These are phyloP conservation scores for Megalopta genalis DNA, from an alignment of 1,140 invertebrate genomes.

Conservation along the genomic window DNA sequence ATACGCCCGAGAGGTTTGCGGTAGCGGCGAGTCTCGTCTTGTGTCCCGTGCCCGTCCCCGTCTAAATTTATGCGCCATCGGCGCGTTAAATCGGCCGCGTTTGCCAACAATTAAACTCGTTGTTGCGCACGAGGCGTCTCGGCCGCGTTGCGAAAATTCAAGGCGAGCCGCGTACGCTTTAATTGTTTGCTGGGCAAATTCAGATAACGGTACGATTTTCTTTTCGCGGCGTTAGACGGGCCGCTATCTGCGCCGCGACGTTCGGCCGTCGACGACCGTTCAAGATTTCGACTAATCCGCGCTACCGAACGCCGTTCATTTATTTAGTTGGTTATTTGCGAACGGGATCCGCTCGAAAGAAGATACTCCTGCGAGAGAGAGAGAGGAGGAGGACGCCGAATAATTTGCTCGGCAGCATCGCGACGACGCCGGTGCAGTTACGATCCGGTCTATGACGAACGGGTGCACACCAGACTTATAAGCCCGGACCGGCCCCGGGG, in stretches of 20 bases:
- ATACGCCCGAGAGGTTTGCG: not conserved
- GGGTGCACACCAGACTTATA: too few species aligned
- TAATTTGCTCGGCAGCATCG: too few species aligned
- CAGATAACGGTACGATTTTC: conserved; percentile 34
- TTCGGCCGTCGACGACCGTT: conserved; percentile 19
- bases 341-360: too few species aligned
- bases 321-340: too few species aligned
- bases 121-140: conserved; percentile 19
- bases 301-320: too few species aligned
- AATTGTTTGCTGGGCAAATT: conserved; percentile 47
- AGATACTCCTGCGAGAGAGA: too few species aligned
- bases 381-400: too few species aligned
- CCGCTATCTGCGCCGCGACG: conserved; percentile 16
- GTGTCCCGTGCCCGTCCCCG: too few species aligned
- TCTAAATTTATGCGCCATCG: conserved; percentile 41
- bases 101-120: conserved; percentile 48
- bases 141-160: conserved; percentile 42
- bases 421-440: too few species aligned
- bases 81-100: conserved; percentile 45
- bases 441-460: too few species aligned
- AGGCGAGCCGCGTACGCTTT: conserved; percentile 22
- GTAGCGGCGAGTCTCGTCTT: conserved; percentile 2
- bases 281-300: too few species aligned
- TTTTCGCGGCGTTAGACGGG: conserved; percentile 6
- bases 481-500: too few species aligned